phyloP scores from a whole-genome alignment of 1,140 invertebrate genomes.

The Pogonus chalceus region DNA sequence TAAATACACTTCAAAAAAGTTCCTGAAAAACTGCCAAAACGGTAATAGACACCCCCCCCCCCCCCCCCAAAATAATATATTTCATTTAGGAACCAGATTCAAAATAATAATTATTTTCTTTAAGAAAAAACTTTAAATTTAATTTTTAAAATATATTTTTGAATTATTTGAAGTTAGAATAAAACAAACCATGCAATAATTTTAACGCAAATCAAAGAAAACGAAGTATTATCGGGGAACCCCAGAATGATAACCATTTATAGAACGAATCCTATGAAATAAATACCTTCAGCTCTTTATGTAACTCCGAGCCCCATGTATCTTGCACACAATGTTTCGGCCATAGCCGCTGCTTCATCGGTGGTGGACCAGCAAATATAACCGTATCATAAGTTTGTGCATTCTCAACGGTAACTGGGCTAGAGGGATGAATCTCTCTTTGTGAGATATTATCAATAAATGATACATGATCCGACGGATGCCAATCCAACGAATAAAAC shows the following conservation, averaged over 20 bases:
- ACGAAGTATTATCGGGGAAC: too few relatives aligned
- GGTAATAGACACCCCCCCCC: too few relatives aligned
- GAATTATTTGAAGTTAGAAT: too few relatives aligned
- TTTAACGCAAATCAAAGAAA: too few relatives aligned
- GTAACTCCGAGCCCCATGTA: slow-evolving; percentile 87
- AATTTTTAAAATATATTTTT: too few relatives aligned
- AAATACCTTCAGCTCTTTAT: slow-evolving; percentile 76
- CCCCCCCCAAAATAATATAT: too few relatives aligned
- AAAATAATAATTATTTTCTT: too few relatives aligned
- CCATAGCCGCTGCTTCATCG: slow-evolving; percentile 82
- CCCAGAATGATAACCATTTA: neutral
- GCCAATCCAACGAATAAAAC: slow-evolving; percentile 97
- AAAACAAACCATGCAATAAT: too few relatives aligned
- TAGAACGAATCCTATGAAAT: slow-evolving; percentile 6
- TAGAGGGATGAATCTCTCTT: slow-evolving; percentile 56
- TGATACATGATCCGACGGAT: slow-evolving; percentile 91
- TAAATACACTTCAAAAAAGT: too few relatives aligned
- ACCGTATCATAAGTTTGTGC: slow-evolving; percentile 84
- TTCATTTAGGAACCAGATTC: too few relatives aligned
- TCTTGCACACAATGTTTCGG: slow-evolving; percentile 92
- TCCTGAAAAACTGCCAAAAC: too few relatives aligned
- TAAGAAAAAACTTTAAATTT: too few relatives aligned
- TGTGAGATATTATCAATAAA: slow-evolving; percentile 85
- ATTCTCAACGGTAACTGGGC: slow-evolving; percentile 57
- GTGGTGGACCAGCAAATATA: slow-evolving; percentile 75